Evolutionary conservation across 2,797 vertebrate species (phyloP).

Genomic region (Brachyalestes nurse): DNA sequence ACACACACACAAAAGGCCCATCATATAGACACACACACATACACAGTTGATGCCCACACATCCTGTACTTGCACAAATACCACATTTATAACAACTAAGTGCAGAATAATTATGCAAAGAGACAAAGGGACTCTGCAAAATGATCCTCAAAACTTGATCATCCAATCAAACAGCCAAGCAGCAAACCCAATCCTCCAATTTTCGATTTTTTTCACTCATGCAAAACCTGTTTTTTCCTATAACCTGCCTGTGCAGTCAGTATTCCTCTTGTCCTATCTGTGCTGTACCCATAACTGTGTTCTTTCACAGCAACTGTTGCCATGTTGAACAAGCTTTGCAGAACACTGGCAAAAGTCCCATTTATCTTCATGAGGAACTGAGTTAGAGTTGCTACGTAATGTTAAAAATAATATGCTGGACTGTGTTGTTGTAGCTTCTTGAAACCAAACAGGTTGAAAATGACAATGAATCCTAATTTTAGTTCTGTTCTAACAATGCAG

Average conservation of each 20-base stretch:
- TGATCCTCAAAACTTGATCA: not conserved
- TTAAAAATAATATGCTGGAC: no score
- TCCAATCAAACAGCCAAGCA: not conserved
- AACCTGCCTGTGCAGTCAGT: not conserved
- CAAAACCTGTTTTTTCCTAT: not conserved
- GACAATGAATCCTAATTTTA: no score
- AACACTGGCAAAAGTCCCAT: not conserved
- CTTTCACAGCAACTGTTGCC: not conserved
- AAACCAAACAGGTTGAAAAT: no score
- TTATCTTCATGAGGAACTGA: no score
- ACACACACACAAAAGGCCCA: constrained; percentile 30
- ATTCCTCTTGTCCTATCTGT: not conserved
- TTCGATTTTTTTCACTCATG: not conserved
- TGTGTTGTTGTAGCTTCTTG: no score
- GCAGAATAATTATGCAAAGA: not conserved
- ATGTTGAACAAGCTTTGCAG: not conserved
- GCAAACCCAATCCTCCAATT: not conserved
- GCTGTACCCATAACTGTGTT: not conserved
- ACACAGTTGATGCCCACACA: constrained; percentile 17
- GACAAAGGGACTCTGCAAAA: not conserved
- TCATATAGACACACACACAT: constrained; percentile 38
- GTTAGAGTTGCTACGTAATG: no score
- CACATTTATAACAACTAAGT: constrained; percentile 33
- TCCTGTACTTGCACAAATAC: constrained; percentile 28
- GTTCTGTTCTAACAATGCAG: no score